Evolutionary conservation across 2,797 vertebrate genomes (phyloP).

Genomic region (Discoglossus pictus): DNA sequence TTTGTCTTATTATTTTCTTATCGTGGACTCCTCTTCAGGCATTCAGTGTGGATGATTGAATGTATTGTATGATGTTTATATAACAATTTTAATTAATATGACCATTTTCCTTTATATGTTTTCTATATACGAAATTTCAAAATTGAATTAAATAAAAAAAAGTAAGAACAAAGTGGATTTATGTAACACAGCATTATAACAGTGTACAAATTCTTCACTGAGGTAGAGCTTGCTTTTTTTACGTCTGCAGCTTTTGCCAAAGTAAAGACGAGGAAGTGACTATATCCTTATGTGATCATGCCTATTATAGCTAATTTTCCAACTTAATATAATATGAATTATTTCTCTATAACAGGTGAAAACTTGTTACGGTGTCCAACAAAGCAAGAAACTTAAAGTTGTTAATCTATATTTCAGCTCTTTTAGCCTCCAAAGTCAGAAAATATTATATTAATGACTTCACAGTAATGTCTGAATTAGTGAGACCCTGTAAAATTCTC

Average conservation of each 20-base stretch:
- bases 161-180: neutral
- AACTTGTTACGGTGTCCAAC: neutral
- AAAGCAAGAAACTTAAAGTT: neutral
- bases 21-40: too few relatives aligned
- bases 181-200: constrained; percentile 1
- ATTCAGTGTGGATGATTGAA: too few relatives aligned
- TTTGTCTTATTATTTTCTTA: too few relatives aligned
- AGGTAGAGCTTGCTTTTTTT: constrained; percentile 5
- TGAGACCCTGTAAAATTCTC: constrained; percentile 21
- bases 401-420: constrained; percentile 25
- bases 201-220: neutral
- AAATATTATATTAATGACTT: constrained; percentile 14
- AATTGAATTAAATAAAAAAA: too few relatives aligned
- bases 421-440: constrained; percentile 7
- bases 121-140: too few relatives aligned
- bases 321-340: constrained; percentile 32
- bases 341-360: constrained; percentile 19
- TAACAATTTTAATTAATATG: too few relatives aligned
- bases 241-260: constrained; percentile 13
- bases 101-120: too few relatives aligned
- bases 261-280: constrained; percentile 34
- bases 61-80: too few relatives aligned
- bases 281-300: constrained; percentile 31
- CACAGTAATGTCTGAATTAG: constrained; percentile 17
- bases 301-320: constrained; percentile 15